A percentile compares a stretch with the other conserved stretches of the same genome.
phyloP scores from a whole-genome alignment of 2,113 vertebrate species.

The Sceloporus tristichus region DNA sequence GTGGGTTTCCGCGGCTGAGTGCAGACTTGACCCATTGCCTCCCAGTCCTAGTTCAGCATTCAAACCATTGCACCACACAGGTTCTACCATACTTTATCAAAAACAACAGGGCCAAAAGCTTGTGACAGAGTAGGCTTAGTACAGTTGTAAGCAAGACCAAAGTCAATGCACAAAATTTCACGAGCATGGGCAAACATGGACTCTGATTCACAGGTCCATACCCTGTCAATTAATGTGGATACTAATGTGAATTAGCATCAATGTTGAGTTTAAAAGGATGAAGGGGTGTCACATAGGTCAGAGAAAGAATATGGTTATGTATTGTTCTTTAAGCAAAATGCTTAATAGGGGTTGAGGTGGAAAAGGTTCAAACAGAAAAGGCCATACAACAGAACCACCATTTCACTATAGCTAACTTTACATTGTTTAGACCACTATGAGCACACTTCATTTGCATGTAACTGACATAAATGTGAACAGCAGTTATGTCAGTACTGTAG shows the following conservation, averaged over 20 bases:
- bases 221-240: not conserved
- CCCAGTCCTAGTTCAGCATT: too few species aligned
- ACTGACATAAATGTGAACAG: conserved; percentile 1
- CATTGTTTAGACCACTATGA: too few species aligned
- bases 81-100: too few species aligned
- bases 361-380: not conserved
- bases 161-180: not conserved
- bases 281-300: not conserved
- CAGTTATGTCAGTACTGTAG: not conserved
- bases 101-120: not conserved
- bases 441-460: not conserved
- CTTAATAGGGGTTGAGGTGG: too few species aligned
- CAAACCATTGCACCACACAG: too few species aligned
- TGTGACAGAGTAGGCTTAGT: not conserved
- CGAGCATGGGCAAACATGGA: not conserved
- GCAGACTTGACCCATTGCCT: too few species aligned
- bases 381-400: not conserved
- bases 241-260: too few species aligned
- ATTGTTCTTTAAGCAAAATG: not conserved
- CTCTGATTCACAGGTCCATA: not conserved
- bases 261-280: not conserved
- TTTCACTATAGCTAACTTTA: not conserved
- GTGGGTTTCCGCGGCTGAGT: too few species aligned
- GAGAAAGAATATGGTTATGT: not conserved
- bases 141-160: not conserved